phyloP scores from a whole-genome alignment of 2,888 invertebrate genomes.

The Allygus modestus region DNA sequence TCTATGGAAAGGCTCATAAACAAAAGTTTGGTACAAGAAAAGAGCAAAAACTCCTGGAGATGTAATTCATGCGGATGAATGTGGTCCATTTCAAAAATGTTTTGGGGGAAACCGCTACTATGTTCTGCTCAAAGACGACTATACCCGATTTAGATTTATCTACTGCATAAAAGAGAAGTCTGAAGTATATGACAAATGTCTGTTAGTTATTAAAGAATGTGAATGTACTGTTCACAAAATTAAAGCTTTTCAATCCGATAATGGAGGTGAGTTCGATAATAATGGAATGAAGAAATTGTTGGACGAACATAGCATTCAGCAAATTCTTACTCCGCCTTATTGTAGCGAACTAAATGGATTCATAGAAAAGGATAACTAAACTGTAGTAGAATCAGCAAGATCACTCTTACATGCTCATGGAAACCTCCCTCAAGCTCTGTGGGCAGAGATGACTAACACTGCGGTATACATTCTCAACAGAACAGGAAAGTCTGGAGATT shows the following conservation, averaged over 20 bases:
- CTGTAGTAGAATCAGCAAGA: slow-evolving; percentile 27
- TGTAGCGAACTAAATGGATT: slow-evolving; percentile 40
- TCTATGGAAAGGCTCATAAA: no score
- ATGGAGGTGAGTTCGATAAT: slow-evolving; percentile 30
- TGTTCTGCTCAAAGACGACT: slow-evolving; percentile 28
- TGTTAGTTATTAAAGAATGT: slow-evolving; percentile 22
- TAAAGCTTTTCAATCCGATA: not conserved
- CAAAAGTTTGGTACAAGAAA: slow-evolving; percentile 24
- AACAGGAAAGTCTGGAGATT: not conserved
- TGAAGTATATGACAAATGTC: slow-evolving; percentile 9
- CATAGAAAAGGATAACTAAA: slow-evolving; percentile 23
- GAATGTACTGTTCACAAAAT: not conserved
- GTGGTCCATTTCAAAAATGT: not conserved
- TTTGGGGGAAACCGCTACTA: slow-evolving; percentile 1
- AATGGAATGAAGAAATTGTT: slow-evolving; percentile 2
- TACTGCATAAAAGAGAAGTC: not conserved
- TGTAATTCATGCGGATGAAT: slow-evolving; percentile 17
- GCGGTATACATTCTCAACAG: slow-evolving; percentile 55
- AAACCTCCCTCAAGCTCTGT: slow-evolving; percentile 15
- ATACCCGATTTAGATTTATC: not conserved
- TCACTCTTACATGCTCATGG: slow-evolving; percentile 24
- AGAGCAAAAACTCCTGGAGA: slow-evolving; percentile 12
- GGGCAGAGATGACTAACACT: slow-evolving; percentile 42
- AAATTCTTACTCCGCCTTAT: slow-evolving; percentile 23
- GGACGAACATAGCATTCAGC: slow-evolving; percentile 10